A percentile compares a stretch with the other conserved stretches of the same genome.
Evolutionary conservation across 2,888 invertebrate species (phyloP).

Genomic region (Papilio elwesi): DNA sequence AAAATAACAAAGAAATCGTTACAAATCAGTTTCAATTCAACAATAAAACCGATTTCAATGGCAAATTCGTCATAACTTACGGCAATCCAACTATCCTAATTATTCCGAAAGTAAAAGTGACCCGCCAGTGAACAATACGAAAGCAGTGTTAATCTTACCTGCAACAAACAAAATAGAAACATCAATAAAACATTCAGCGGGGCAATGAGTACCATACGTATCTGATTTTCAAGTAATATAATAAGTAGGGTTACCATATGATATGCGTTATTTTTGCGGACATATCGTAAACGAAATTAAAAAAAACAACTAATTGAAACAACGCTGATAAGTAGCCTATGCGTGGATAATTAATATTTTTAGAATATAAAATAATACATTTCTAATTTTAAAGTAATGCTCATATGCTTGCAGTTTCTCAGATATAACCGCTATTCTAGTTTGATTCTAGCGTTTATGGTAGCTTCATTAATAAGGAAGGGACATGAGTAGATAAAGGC

Average conservation of each 20-base stretch:
- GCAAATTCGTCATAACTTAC: slow-evolving; percentile 48
- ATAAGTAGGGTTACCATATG: slow-evolving; percentile 36
- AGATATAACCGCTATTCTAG: slow-evolving; percentile 5
- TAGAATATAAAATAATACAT: background rate
- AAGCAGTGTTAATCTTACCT: slow-evolving; percentile 60
- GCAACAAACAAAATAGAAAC: slow-evolving; percentile 56
- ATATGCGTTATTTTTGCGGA: background rate
- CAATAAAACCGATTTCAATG: slow-evolving; percentile 11
- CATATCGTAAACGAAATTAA: background rate
- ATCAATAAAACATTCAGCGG: slow-evolving; percentile 55
- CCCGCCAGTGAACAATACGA: slow-evolving; percentile 48
- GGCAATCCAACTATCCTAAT: slow-evolving; percentile 48
- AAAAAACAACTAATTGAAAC: background rate
- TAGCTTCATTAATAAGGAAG: slow-evolving; percentile 48
- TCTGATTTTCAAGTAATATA: slow-evolving; percentile 47
- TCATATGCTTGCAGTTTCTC: background rate
- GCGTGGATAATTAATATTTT: too few relatives aligned
- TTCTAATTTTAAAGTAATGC: background rate
- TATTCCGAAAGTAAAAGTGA: slow-evolving; percentile 57
- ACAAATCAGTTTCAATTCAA: slow-evolving; percentile 14
- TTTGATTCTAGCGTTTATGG: slow-evolving; percentile 20
- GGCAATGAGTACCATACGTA: slow-evolving; percentile 47
- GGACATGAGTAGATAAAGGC: slow-evolving; percentile 50
- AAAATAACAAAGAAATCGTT: slow-evolving; percentile 27
- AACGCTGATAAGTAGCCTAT: too few relatives aligned